Base-by-base conservation (phyloP, 1,140 invertebrate genomes). In the Drosophila navojoa region DNA sequence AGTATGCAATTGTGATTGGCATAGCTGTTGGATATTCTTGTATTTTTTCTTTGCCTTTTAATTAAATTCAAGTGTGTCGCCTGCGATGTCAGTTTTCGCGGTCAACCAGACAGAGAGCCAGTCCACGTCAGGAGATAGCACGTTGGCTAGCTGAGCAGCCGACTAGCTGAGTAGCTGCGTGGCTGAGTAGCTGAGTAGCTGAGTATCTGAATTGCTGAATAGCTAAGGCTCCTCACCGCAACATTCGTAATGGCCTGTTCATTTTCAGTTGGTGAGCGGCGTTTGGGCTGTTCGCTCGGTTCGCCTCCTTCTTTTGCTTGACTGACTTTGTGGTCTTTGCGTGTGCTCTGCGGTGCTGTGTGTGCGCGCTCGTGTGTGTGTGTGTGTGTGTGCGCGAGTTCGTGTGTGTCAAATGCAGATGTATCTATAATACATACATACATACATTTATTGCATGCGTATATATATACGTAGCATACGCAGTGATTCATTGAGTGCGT, bases 51-150 rank as follows among this genome's bases (percentile, higher is more conserved):
- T 50, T 77, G 72, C 11, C 64, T 71, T 87, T 79, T 87, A 82
- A 89, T 87, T 89, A 79, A 89, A 82, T 89, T 87, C 82, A 89
- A 87, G 76, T 82, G 89, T 87, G 84, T 87, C 82, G 76, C 76
- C 81, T 70, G 76, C 72, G 49, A 60, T 79, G 79, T 71, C 70
- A 84, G 68, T 77, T 77, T 89, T 87, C 79, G 79, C 76, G 82
- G 82, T 79, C 84, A 82, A 54, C 50, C n/a, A 50, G 68, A 52
- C 25, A 35, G 40, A 53, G 22, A 59, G 60, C 13, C 11, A 50
- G 32, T 57, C 25, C 49, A 45, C 47, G 61, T 47, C 68, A 76
- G 76, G 69, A 71, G 82, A 86, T 76, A 85, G 70, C 77, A 64
- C 16, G 9, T 22, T 53, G 29, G 52, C 40, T 10, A 59, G 42